A percentile compares a stretch with the other conserved stretches of the same genome.
Conservation (phyloP, 2,888 invertebrate genomes). For the Catocala nupta region DNA sequence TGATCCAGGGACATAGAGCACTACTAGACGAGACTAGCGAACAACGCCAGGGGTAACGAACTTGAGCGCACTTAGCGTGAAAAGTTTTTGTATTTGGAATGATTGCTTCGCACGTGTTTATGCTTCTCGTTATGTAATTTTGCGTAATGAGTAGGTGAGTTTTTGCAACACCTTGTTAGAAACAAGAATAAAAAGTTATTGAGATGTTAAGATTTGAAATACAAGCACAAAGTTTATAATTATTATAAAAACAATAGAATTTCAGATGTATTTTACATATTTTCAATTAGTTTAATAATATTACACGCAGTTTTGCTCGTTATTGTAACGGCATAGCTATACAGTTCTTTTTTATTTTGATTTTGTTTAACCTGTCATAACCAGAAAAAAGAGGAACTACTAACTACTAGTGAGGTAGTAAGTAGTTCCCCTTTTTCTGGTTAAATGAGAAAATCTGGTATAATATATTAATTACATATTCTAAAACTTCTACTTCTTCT, state of each 20-base stretch:
- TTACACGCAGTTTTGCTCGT: too few relatives aligned
- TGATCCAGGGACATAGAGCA: slow-evolving; percentile 47
- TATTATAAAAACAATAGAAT: neutral
- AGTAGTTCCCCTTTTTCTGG: too few relatives aligned
- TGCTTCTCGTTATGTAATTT: slow-evolving; percentile 42
- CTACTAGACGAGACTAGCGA: slow-evolving; percentile 49
- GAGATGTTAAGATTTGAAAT: slow-evolving; percentile 37
- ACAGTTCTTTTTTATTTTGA: too few relatives aligned
- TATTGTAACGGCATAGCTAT: too few relatives aligned
- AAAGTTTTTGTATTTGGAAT: slow-evolving; percentile 47
- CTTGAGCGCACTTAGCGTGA: slow-evolving; percentile 46
- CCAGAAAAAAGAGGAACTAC: too few relatives aligned
- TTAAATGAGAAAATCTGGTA: too few relatives aligned
- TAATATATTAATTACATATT: too few relatives aligned
- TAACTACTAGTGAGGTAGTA: too few relatives aligned
- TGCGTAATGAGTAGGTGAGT: slow-evolving; percentile 44
- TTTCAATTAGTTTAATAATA: neutral
- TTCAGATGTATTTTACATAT: neutral
- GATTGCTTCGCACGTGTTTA: slow-evolving; percentile 46
- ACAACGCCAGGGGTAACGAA: slow-evolving; percentile 38
- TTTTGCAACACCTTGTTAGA: slow-evolving; percentile 42
- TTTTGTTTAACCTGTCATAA: too few relatives aligned
- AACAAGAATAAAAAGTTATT: slow-evolving; percentile 34
- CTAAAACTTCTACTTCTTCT: too few relatives aligned
- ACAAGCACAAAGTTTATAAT: neutral